Evolutionary conservation across 2,888 invertebrate genomes (phyloP).

Genomic region (Calliphora vomitoria): DNA sequence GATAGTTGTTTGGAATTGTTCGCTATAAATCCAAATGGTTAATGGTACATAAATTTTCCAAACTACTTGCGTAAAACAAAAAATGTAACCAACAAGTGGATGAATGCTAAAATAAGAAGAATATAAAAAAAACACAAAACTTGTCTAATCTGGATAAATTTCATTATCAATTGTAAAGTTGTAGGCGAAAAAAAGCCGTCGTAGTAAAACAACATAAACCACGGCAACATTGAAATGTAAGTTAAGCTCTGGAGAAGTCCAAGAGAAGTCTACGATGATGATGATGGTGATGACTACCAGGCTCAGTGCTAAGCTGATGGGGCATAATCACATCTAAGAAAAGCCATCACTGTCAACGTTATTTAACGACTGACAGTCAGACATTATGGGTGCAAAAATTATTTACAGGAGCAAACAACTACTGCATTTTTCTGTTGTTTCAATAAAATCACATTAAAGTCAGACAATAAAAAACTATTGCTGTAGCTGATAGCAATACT

Average conservation of each 20-base stretch:
- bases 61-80: constrained; percentile 50
- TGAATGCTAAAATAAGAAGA: constrained; percentile 15
- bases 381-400: constrained; percentile 51
- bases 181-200: constrained; percentile 15
- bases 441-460: constrained; percentile 41
- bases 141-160: constrained; percentile 67
- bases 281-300: constrained; percentile 24
- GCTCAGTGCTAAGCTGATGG: constrained; percentile 33
- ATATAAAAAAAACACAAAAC: constrained; percentile 36
- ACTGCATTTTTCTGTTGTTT: constrained; percentile 48
- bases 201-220: neutral
- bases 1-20: constrained; percentile 21
- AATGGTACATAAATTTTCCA: constrained; percentile 67
- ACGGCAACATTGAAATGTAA: neutral
- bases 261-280: constrained; percentile 14
- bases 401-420: constrained; percentile 61
- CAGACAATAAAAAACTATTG: constrained; percentile 34
- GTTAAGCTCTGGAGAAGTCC: neutral
- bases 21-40: constrained; percentile 49
- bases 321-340: constrained; percentile 57
- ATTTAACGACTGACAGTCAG: constrained; percentile 52
- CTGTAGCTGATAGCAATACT: constrained; percentile 8
- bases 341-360: constrained; percentile 65
- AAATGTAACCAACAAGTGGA: constrained; percentile 2
- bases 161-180: constrained; percentile 66